These are phyloP conservation scores for Slavum lentiscoides DNA, from an alignment of 2,888 invertebrate species.

Conservation along the genomic window DNA sequence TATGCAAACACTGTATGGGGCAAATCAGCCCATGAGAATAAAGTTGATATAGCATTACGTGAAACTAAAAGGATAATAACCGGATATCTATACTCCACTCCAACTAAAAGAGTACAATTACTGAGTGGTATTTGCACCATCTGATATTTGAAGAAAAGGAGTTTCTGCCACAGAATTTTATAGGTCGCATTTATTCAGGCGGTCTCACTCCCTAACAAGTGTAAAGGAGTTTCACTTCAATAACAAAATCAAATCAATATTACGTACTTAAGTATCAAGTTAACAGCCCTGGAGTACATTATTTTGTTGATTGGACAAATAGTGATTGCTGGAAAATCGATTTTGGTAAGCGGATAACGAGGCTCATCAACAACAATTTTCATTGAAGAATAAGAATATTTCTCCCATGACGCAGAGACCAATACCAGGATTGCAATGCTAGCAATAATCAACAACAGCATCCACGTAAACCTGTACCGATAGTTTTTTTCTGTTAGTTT, in stretches of 20 bases:
- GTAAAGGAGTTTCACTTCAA: too few species aligned
- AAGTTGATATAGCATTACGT: too few species aligned
- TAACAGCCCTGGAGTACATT: conserved; percentile 49
- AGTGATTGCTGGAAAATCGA: conserved; percentile 55
- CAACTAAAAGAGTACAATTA: too few species aligned
- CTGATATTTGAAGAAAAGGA: too few species aligned
- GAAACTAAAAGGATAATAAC: too few species aligned
- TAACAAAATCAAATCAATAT: not conserved
- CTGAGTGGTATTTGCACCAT: too few species aligned
- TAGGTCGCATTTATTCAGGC: too few species aligned
- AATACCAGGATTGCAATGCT: conserved; percentile 29
- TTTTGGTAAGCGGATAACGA: conserved; percentile 51
- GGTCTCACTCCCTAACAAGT: too few species aligned
- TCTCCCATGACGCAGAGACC: conserved; percentile 24
- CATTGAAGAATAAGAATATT: conserved; percentile 44
- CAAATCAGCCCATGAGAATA: too few species aligned
- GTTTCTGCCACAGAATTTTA: too few species aligned
- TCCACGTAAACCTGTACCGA: conserved; percentile 18
- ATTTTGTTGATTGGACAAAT: conserved; percentile 55
- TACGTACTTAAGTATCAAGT: conserved; percentile 29
- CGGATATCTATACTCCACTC: too few species aligned
- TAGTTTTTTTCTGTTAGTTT: not conserved
- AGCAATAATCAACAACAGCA: conserved; percentile 6
- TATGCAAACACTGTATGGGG: too few species aligned
- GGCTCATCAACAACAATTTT: conserved; percentile 54